A percentile compares a stretch with the other conserved stretches of the same genome.
phyloP scores from a whole-genome alignment of 2,797 vertebrate genomes.

The Coracias cyanogaster region DNA sequence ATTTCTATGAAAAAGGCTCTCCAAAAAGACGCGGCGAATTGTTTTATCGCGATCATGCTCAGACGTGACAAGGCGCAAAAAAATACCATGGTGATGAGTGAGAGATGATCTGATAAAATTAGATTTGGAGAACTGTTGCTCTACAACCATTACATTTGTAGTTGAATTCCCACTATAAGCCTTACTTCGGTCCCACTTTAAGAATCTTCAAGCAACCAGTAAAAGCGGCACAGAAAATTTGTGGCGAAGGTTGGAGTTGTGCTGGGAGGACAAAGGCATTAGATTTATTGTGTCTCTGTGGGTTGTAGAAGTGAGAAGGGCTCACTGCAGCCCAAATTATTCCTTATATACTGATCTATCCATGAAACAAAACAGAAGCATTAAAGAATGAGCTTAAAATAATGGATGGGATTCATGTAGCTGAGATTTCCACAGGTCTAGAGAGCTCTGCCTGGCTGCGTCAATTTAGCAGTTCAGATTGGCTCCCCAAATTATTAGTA shows the following conservation, averaged over 20 bases:
- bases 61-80: not conserved
- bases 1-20: not conserved
- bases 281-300: not conserved
- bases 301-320: not conserved
- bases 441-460: not conserved
- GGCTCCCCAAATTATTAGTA: not conserved
- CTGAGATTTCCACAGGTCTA: not conserved
- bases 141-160: not conserved
- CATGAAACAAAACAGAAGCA: not conserved
- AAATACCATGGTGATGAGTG: conserved; percentile 26
- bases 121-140: not conserved
- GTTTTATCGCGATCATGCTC: not conserved
- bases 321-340: not conserved
- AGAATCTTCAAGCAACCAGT: not conserved
- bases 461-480: not conserved
- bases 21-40: not conserved
- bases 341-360: not conserved
- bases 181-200: not conserved
- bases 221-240: not conserved
- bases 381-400: not conserved
- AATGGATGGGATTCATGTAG: not conserved
- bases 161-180: not conserved
- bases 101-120: conserved; percentile 31
- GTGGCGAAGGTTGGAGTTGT: not conserved
- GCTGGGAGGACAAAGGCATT: not conserved